phyloP scores from a whole-genome alignment of 2,888 invertebrate genomes.

The Luperina testacea region DNA sequence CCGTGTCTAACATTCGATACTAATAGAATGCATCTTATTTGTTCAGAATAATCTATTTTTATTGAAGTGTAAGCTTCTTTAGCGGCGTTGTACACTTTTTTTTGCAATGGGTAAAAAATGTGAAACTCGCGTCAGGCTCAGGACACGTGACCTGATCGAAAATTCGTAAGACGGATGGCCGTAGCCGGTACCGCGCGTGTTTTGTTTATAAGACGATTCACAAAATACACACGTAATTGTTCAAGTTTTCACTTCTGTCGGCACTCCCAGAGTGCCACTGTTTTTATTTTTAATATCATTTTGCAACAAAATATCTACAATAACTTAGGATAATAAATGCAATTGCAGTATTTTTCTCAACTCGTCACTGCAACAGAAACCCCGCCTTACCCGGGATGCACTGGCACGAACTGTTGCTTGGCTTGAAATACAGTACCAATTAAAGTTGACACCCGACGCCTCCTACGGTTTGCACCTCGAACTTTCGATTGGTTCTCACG shows the following conservation, averaged over 20 bases:
- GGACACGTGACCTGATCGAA: too few species aligned
- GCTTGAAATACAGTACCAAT: constrained; percentile 88
- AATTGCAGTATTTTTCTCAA: neutral
- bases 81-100: too few species aligned
- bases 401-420: constrained; percentile 80
- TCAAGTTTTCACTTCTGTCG: too few species aligned
- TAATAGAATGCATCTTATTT: neutral
- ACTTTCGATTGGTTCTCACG: constrained; percentile 79
- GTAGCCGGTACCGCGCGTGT: too few species aligned
- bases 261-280: too few species aligned
- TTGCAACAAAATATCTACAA: too few species aligned
- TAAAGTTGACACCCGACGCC: constrained; percentile 88
- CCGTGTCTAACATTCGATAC: neutral
- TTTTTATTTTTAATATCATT: neutral
- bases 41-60: neutral
- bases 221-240: too few species aligned
- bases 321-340: neutral
- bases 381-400: constrained; percentile 72
- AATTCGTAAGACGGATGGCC: too few species aligned
- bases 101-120: too few species aligned
- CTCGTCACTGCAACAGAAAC: constrained; percentile 68
- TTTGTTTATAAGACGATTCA: too few species aligned
- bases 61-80: too few species aligned
- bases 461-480: constrained; percentile 83
- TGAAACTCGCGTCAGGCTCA: too few species aligned